These are phyloP conservation scores for Parnassius mnemosyne DNA, from an alignment of 2,888 invertebrate species.

Conservation along the genomic window DNA sequence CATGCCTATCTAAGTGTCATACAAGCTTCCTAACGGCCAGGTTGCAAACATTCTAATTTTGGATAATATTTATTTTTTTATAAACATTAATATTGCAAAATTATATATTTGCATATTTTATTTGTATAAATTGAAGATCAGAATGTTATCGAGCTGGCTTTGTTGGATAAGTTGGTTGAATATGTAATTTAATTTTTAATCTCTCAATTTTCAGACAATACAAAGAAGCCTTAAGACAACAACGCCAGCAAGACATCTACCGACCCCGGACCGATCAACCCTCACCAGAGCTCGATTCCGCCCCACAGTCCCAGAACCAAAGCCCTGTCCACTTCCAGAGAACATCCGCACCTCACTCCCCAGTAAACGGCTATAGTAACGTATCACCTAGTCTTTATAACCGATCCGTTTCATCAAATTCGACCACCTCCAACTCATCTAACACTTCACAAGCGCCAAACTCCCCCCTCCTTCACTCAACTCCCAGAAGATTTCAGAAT, in stretches of 20 bases:
- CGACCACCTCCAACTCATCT: constrained; percentile 44
- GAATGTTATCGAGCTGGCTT: constrained; percentile 17
- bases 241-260: constrained; percentile 90
- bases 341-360: constrained; percentile 76
- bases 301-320: constrained; percentile 76
- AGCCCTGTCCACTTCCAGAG: constrained; percentile 66
- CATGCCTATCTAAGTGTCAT: constrained; percentile 29
- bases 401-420: constrained; percentile 58
- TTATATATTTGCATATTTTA: background rate
- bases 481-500: constrained; percentile 70
- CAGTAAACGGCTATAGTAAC: constrained; percentile 78
- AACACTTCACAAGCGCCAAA: constrained; percentile 64
- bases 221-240: constrained; percentile 93
- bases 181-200: constrained; percentile 22
- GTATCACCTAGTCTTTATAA: constrained; percentile 74
- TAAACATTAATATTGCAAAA: background rate
- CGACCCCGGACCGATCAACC: constrained; percentile 82
- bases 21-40: constrained; percentile 9
- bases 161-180: background rate
- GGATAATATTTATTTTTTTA: background rate
- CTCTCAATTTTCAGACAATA: constrained; percentile 84
- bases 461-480: constrained; percentile 72
- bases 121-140: background rate
- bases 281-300: constrained; percentile 78
- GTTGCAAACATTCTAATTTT: constrained; percentile 14